Evolutionary conservation across 2,888 invertebrate genomes (phyloP), one percentile per base, ranked within the genome.

Genomic region (Acrobasis consociella): DNA sequence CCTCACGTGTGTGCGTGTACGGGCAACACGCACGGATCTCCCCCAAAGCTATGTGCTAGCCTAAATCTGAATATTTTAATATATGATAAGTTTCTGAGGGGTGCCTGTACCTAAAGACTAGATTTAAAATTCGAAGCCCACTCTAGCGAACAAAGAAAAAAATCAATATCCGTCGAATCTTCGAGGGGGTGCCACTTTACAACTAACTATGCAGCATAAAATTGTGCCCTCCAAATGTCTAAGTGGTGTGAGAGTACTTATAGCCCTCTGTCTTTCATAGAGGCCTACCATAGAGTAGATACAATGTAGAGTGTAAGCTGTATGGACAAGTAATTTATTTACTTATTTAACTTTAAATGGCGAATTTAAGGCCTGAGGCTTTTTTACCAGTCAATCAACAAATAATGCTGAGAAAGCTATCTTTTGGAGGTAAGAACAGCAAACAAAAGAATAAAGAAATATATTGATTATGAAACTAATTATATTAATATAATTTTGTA

Each of bases 221-320:
- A 51, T 60, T 51, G 50, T n/a, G 67, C 73, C 71, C 74, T 68
- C 67, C 65, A 67, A 70, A 68, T 69, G 74, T 74, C 72, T 80
- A 80, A 83, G 82, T 79, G 75, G 78, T 69, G 67, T 65, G 66
- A 80, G 77, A 67, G 76, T 69, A 46, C 46, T 46, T n/a, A 46
- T 2, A 46, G n/a, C 46, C 46, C 46, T 46, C 46, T 46, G 46
- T 46, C 46, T 46, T 46, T 1, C 46, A 46, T 46, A n/a, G 46
- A 46, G 46, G n/a, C 46, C 13, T 46, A 46, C 1, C 13, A 5
- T 13, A 46, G 46, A 46, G 46, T 46, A 46, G 5, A 11, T 13
- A n/a, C 13, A 46, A 46, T 7, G 5, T 46, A 46, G 46, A 46
- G 46, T 13, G 11, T 46, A 46, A 46, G 46, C 13, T 46, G 2